Percentiles rank a stretch among this genome's conserved stretches.
Conservation (phyloP, 1,140 invertebrate species). For the Cotesia typhae region DNA sequence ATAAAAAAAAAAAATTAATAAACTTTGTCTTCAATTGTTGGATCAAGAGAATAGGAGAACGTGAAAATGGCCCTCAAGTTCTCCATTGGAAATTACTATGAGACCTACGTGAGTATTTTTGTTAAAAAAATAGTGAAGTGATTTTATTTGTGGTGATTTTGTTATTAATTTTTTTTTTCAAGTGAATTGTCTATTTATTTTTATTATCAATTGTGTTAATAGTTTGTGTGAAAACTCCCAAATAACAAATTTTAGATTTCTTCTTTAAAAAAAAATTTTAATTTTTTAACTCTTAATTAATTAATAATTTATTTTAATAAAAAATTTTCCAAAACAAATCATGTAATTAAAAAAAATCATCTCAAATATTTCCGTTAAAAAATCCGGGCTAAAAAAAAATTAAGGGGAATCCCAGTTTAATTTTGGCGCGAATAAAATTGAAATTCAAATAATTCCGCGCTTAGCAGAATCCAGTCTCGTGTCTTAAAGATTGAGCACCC, state of each 20-base stretch:
- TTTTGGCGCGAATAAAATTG: conserved; percentile 5
- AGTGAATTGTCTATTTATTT: background rate
- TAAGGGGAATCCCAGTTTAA: background rate
- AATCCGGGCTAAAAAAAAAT: background rate
- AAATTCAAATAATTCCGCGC: conserved; percentile 20
- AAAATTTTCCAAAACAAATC: too few species aligned
- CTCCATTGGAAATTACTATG: conserved; percentile 60
- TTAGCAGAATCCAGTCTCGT: conserved; percentile 5
- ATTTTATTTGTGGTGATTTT: background rate
- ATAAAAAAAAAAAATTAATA: background rate
- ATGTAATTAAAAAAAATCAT: too few species aligned
- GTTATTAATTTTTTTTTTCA: background rate
- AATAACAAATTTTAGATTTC: too few species aligned
- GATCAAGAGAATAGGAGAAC: conserved; percentile 26
- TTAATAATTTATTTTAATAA: too few species aligned
- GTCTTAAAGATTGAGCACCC: background rate
- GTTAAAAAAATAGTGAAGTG: background rate
- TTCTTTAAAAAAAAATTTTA: too few species aligned
- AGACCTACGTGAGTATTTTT: conserved; percentile 59
- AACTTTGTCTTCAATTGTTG: background rate
- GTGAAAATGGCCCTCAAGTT: conserved; percentile 59
- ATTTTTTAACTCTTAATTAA: too few species aligned
- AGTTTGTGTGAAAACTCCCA: too few species aligned
- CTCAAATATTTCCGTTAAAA: too few species aligned
- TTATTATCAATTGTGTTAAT: too few species aligned